Base-by-base conservation (phyloP, 1,140 invertebrate species). In the Pachyrhynchus sulphureomaculatus region DNA sequence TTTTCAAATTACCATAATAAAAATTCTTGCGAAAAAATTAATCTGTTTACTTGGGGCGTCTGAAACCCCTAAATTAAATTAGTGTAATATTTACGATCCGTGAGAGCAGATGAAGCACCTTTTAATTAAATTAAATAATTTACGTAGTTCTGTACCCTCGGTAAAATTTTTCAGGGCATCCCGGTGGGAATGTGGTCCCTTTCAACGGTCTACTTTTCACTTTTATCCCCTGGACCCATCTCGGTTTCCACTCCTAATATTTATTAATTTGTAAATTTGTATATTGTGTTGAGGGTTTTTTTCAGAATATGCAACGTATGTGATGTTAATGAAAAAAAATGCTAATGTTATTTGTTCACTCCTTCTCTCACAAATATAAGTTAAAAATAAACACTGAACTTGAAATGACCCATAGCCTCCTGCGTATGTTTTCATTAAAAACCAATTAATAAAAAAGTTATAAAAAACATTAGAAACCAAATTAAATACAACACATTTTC, bases 61-160 rank as follows among this genome's bases (percentile, higher is more conserved):
- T 15, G 13, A 49, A 42, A 41, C 21, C 57, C 39, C 57, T 23
- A 59, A 59, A 59, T 59, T 49, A 59, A 59, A 59, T 59, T 59
- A 59, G 57, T 44, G 44, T 48, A 41, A 51, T 59, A 59, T 59
- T 59, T 59, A 59, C 57, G 57, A 52, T 59, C 34, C 13, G n/a
- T n/a, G 47, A 24, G 48, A 21, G 15, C 47, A 52, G 45, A 51
- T 59, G 57, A 44, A 59, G 47, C 57, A 59, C 57, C 57, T 59
- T 59, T 59, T 59, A 59, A 59, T 59, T 59, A 59, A 59, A 59
- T 59, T 59, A 59, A 59, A 59, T 59, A 51, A 59, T 59, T 59
- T 51, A 49, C 45, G 57, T 52, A 49, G 44, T 48, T 39, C 32
- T 13, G 10, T 21, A 2, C 23, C 55, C 44, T 24, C 24, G 12